Conservation (phyloP, 2,113 vertebrate species). For the Perca schrenkii region DNA sequence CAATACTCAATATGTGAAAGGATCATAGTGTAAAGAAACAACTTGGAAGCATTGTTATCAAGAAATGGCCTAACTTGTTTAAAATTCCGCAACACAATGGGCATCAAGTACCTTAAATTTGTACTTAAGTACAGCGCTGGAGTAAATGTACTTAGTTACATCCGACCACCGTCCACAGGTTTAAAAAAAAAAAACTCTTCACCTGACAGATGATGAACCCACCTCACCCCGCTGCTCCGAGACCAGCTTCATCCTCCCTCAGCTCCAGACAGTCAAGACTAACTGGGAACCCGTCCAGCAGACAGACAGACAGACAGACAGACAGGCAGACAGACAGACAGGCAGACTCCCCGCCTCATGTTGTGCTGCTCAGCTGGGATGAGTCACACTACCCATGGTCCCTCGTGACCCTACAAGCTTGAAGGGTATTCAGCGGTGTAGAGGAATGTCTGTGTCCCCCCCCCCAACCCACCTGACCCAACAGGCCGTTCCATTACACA, state of each 20-base stretch:
- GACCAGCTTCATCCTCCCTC: too few relatives aligned
- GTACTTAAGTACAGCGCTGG: too few relatives aligned
- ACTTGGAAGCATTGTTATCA: too few relatives aligned
- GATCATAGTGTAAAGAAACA: too few relatives aligned
- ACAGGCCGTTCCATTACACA: neutral
- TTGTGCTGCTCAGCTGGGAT: neutral
- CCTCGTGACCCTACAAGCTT: slow-evolving; percentile 57
- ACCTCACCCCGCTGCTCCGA: too few relatives aligned
- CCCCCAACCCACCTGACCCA: neutral
- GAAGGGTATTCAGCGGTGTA: neutral
- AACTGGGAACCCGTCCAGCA: neutral
- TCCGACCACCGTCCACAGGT: neutral
- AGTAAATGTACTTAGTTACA: too few relatives aligned
- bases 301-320: neutral
- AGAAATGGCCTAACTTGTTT: too few relatives aligned
- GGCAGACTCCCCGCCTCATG: neutral
- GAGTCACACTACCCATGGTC: slow-evolving; percentile 49
- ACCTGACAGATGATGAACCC: neutral
- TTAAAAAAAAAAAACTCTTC: neutral
- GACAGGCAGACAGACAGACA: too few relatives aligned
- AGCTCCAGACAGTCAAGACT: too few relatives aligned
- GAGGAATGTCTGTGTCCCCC: slow-evolving; percentile 44
- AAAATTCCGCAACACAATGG: too few relatives aligned
- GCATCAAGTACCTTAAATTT: too few relatives aligned
- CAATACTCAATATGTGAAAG: too few relatives aligned